Percentiles rank a stretch among this genome's conserved stretches.
These are phyloP conservation scores for Delia radicum DNA, from an alignment of 1,140 invertebrate species.

Conservation along the genomic window DNA sequence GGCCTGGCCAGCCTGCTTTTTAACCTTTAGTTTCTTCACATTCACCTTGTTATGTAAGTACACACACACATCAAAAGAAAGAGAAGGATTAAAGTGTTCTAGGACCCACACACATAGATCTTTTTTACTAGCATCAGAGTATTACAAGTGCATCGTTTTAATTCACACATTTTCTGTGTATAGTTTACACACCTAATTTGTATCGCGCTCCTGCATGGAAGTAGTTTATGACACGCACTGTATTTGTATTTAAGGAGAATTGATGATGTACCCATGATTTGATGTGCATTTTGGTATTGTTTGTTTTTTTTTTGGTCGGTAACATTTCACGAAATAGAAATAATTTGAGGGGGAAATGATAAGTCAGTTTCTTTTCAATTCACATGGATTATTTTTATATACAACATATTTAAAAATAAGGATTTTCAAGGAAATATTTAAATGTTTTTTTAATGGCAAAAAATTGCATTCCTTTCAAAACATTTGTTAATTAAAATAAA, in stretches of 20 bases:
- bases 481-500: background rate
- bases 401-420: background rate
- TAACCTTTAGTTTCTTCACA: background rate
- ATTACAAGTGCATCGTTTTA: background rate
- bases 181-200: background rate
- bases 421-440: background rate
- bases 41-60: background rate
- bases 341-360: conserved; percentile 15
- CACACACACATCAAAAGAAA: background rate
- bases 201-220: background rate
- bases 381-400: background rate
- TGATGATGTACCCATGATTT: conserved; percentile 19
- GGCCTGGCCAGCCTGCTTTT: too few relatives aligned
- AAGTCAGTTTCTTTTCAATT: conserved; percentile 12
- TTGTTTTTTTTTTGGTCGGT: background rate
- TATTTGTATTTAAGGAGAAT: background rate
- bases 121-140: background rate
- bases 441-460: background rate
- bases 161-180: background rate
- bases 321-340: conserved; percentile 20
- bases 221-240: background rate
- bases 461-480: background rate
- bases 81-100: background rate
- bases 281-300: background rate
- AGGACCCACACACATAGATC: background rate